Evolutionary conservation across 2,888 invertebrate genomes (phyloP).

Genomic region (Folsomia candida): DNA sequence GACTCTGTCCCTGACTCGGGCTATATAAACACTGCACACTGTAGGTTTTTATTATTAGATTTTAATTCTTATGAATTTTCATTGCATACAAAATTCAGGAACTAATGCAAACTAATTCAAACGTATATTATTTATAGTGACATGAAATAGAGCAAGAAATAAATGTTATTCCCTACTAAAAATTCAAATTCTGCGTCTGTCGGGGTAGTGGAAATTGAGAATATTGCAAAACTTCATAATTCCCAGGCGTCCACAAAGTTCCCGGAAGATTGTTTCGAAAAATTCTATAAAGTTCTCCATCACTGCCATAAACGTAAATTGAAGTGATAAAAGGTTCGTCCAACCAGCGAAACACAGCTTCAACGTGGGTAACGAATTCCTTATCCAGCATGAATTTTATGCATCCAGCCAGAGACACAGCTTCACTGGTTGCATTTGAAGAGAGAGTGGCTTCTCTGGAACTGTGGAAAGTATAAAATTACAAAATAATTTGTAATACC

Average conservation of each 20-base stretch:
- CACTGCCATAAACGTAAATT: conserved; percentile 40
- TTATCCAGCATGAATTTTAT: conserved; percentile 31
- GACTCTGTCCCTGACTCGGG: no score
- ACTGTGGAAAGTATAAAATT: conserved; percentile 12
- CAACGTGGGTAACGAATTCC: conserved; percentile 30
- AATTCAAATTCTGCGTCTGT: not conserved
- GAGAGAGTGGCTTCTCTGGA: conserved; percentile 17
- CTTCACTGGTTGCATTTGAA: conserved; percentile 23
- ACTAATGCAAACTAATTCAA: no score
- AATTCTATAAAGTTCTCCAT: conserved; percentile 39
- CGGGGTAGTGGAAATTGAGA: conserved; percentile 27
- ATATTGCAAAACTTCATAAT: conserved; percentile 33
- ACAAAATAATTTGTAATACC: not conserved
- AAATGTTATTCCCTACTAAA: no score
- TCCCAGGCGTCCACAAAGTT: conserved; percentile 28
- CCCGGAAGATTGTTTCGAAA: conserved; percentile 7
- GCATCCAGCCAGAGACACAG: conserved; percentile 21
- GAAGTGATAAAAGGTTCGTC: conserved; percentile 28
- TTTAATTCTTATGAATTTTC: no score
- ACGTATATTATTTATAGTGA: no score
- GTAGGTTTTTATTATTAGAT: no score
- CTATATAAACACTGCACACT: no score
- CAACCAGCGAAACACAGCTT: conserved; percentile 38
- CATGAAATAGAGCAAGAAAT: no score
- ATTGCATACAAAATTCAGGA: no score